Base-by-base conservation (phyloP, 1,140 invertebrate species). In the Acarapis woodi region DNA sequence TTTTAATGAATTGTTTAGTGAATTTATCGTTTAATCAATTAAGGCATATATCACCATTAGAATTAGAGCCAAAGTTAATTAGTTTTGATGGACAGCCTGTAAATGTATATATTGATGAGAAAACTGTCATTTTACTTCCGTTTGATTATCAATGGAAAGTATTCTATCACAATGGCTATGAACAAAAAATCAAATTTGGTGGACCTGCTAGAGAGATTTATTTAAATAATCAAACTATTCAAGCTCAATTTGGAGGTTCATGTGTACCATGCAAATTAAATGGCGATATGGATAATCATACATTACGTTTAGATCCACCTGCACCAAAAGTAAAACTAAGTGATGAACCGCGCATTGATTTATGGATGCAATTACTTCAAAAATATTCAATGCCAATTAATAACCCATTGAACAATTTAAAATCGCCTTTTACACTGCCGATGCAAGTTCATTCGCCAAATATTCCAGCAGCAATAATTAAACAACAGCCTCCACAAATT, bases 191-290 rank as follows among this genome's bases (percentile, higher is more conserved):
- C 22, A 64, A 71, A 45, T 71, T 94, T 42, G 87, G 88, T 24
- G 75, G 73, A 16, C 85, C 85, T 0, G 83, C 79, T 0, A 62
- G 80, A 36, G 85, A 94, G 53, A 57, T 97, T 1, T 82, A 72
- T 44, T 65, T 87, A 8, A 79, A 85, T 50, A 75, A 77, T 29
- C 62, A 68, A 46, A 67, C 72, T 2, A 78, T 79, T 50, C 74
- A 82, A 49, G 76, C 77, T 2, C 70, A 80, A 42, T 93, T 87
- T 60, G 85, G 83, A 32, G 85, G 82, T 8, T 60, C 87, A 28
- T 82, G 83, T 0, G 78, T 82, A 45, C 52, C 59, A 48, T 70
- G 79, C 1, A 70, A 87, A 36, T 63, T 71, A 35, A 62, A 88
- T 20, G 66, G 68, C 18, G 71, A 68, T 15, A 72, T 72, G 43